These are phyloP conservation scores for Eristalis arbustorum DNA, from an alignment of 2,888 invertebrate genomes.

Conservation along the genomic window DNA sequence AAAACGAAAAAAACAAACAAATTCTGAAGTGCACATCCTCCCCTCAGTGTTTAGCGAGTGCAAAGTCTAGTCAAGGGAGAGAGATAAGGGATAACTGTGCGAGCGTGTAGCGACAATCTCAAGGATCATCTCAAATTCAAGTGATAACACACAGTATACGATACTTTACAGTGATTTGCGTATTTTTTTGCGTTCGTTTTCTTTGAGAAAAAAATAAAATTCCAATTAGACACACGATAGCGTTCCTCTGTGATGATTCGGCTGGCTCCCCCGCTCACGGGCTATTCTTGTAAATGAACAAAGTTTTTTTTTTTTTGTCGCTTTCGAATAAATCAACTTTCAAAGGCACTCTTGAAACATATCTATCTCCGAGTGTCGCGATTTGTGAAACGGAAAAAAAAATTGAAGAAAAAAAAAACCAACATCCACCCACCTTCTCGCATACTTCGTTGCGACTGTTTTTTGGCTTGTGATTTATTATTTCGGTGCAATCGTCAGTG, in stretches of 20 bases:
- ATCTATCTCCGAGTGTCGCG: slow-evolving; percentile 38
- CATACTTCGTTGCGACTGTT: neutral
- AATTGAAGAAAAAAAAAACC: neutral
- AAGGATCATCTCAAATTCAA: slow-evolving; percentile 49
- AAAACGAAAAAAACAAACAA: neutral
- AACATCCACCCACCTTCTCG: slow-evolving; percentile 29
- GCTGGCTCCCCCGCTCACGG: neutral
- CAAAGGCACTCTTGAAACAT: slow-evolving; percentile 38
- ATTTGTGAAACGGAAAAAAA: slow-evolving; percentile 13
- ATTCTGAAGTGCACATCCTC: neutral
- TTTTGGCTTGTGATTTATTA: slow-evolving; percentile 27
- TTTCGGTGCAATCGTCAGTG: slow-evolving; percentile 39
- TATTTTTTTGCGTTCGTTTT: no score
- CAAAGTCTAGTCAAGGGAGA: slow-evolving; percentile 61
- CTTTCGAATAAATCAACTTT: slow-evolving; percentile 42
- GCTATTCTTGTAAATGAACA: slow-evolving; percentile 33
- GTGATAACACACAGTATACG: slow-evolving; percentile 64
- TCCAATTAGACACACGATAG: slow-evolving; percentile 19
- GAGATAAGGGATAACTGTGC: slow-evolving; percentile 21
- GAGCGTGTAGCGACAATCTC: slow-evolving; percentile 48
- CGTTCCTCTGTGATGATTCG: slow-evolving; percentile 18
- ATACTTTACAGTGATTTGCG: slow-evolving; percentile 20
- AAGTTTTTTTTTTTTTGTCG: no score
- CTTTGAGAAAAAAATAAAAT: no score
- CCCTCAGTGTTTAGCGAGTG: slow-evolving; percentile 20